These are phyloP conservation scores for Bothrops jararaca DNA, from an alignment of 2,113 vertebrate genomes.

Conservation along the genomic window DNA sequence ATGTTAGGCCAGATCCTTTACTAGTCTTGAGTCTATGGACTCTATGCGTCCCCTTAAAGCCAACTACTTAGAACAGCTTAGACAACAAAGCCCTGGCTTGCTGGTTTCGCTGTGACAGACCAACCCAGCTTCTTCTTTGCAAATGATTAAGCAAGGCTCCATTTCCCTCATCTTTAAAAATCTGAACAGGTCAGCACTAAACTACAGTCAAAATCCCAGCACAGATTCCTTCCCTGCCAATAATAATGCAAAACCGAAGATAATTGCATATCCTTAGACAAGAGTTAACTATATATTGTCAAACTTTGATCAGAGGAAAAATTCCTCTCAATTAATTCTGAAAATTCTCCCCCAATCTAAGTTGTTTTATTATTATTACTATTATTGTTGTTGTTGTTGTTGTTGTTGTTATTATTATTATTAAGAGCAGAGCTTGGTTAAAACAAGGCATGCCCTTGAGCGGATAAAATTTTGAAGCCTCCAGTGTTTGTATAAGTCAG, in stretches of 20 bases:
- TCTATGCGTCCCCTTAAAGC: not conserved
- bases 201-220: not conserved
- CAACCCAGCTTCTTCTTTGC: not conserved
- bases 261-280: not conserved
- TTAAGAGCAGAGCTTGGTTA: not conserved
- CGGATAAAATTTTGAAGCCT: not conserved
- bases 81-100: not conserved
- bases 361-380: not conserved
- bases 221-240: too few species aligned
- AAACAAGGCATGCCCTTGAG: not conserved
- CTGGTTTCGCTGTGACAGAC: not conserved
- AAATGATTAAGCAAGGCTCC: not conserved
- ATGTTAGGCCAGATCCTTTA: not conserved
- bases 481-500: not conserved
- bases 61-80: not conserved
- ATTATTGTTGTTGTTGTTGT: not conserved
- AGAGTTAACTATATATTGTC: not conserved
- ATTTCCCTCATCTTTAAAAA: not conserved
- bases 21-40: not conserved
- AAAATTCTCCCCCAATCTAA: not conserved
- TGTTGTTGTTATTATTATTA: not conserved
- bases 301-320: not conserved
- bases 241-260: not conserved
- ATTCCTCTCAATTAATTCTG: not conserved
- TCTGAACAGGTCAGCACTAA: not conserved